Evolutionary conservation across 2,113 vertebrate species (phyloP), one percentile per base, ranked within the genome.

Genomic region (Stomatorhinus ivindoensis): DNA sequence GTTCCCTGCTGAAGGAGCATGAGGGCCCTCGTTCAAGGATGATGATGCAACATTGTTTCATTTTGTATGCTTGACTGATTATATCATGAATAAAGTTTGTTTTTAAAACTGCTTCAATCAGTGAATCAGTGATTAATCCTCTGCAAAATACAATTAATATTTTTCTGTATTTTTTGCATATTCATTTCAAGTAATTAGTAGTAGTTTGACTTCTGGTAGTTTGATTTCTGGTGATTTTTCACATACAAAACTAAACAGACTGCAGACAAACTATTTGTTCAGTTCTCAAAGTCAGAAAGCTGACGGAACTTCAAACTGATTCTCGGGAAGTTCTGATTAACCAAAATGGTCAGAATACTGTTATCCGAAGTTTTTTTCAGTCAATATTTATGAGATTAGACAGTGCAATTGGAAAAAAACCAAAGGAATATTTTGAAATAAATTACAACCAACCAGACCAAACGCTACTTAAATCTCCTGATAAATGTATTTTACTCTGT

Each of bases 271-370:
- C 65, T 42, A 31, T 35, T 76, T 80, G 46, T 31, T 31, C 39
- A 19, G n/a, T 61, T 50, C 87, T 47, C 87, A 50, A 42, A 88
- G 87, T 48, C 87, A 80, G 65, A 69, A 88, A 76, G 46, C 83
- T 80, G 65, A 76, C 9, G 47, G 47, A 88, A 50, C 65, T 73
- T 76, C 61, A 88, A 69, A 88, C 35, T 19, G 61, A 88, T 46
- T 44, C 31, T 24, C 1, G 5, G 61, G 35, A 31, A 88, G 61
- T 50, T n/a, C 51, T 19, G 51, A 53, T 19, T n/a, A 76, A 39
- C n/a, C 50, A 61, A 88, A 47, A 48, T 27, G 10, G 24, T 3
- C 87, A 46, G 55, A 88, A 44, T 87, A 31, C 86, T 39, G 27
- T 35, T 85, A 48, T 48, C 13, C n/a, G 46, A 46, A 27, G 42